These are phyloP conservation scores for Oreohelix idahoensis DNA, from an alignment of 1,140 invertebrate genomes.

Conservation along the genomic window DNA sequence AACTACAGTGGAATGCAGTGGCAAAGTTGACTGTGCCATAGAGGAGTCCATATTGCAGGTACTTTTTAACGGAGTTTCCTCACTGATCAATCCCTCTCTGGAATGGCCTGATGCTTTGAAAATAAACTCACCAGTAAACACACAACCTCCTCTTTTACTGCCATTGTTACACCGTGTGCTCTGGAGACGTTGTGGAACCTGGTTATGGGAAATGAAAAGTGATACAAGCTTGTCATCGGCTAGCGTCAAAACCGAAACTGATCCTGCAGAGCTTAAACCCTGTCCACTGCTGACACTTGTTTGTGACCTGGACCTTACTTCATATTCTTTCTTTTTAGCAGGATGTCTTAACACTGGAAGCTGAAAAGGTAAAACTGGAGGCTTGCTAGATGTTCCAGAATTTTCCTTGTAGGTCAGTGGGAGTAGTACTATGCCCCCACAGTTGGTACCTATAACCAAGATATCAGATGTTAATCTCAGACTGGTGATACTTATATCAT, in stretches of 20 bases:
- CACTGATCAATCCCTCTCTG: neutral
- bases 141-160: neutral
- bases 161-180: neutral
- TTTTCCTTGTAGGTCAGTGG: neutral
- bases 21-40: neutral
- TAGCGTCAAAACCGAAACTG: neutral
- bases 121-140: neutral
- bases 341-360: conserved; percentile 12
- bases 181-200: too few species aligned
- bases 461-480: neutral
- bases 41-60: too few species aligned
- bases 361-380: neutral
- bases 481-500: neutral
- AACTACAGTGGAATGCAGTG: neutral
- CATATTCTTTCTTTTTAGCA: neutral
- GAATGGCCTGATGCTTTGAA: neutral
- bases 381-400: neutral
- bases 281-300: neutral
- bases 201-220: neutral
- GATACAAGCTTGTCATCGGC: conserved; percentile 14
- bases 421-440: conserved; percentile 1
- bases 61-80: neutral
- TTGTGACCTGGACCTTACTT: neutral
- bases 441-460: neutral
- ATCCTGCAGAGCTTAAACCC: too few species aligned